Evolutionary conservation across 2,888 invertebrate species (phyloP), one percentile per base, ranked within the genome.

Genomic region (Tetropium fuscum): DNA sequence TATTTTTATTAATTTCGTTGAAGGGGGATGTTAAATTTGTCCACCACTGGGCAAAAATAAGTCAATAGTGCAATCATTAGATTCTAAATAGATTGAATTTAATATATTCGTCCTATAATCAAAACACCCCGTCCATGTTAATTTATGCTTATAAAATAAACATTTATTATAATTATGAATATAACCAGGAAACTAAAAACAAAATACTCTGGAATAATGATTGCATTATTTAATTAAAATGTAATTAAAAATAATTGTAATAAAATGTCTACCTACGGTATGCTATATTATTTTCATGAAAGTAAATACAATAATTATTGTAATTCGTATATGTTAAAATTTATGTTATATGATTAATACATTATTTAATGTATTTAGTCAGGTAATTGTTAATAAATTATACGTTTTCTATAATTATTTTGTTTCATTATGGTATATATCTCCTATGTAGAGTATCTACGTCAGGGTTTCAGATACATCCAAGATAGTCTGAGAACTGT

Each of bases 331-430:
- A 10, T 41, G 19, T 22, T 30, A 48, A 34, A n/a, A 32, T 48
- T 48, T 48, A 20, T 36, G 48, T 48, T 48, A 48, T 10, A 19
- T 10, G 32, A 48, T 36, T 48, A 34, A 45, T 45, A 45, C 32
- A 20, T 34, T 41, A 18, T 18, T 48, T 34, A 48, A 34, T 48
- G 48, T 48, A 48, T 20, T 48, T 48, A 48, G 34, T 13, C 34
- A 48, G 13, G 36, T 48, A 48, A 48, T 48, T 48, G 48, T 48
- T 48, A 48, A 48, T 48, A 48, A 48, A 32, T 48, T 48, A 48
- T 48, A 48, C 48, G 48, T 48, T 48, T 48, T 48, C 34, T 48
- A 48, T 34, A n/a, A n/a, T n/a, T 11, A 15, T 11, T 20, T 48
- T 34, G 45, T 19, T n/a, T 36, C 8, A 34, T 32, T 10, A 20